Evolutionary conservation across 35 echinoderm and acorn worm genomes (phyloP).

Genomic region (Anneissia japonica): DNA sequence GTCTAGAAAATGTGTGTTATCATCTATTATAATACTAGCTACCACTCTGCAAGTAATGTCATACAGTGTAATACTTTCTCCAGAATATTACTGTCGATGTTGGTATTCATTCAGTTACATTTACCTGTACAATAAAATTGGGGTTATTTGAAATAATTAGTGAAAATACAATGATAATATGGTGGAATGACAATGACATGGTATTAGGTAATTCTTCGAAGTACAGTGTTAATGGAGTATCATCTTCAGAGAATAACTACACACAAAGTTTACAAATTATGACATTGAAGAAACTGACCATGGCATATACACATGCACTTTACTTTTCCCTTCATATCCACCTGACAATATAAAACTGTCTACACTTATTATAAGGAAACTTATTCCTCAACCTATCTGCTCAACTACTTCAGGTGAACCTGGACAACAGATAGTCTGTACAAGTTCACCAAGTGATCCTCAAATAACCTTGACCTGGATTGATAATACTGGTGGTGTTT

Average conservation of each 20-base stretch:
- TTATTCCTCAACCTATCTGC: background rate
- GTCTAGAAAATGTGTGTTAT: too few species aligned
- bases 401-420: background rate
- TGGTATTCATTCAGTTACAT: background rate
- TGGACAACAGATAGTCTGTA: too few species aligned
- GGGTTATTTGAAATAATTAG: background rate
- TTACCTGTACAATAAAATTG: background rate
- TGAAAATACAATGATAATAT: background rate
- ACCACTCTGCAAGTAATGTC: too few species aligned
- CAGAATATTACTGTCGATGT: background rate
- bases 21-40: too few species aligned
- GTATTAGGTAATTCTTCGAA: background rate
- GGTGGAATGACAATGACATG: background rate
- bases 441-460: too few species aligned
- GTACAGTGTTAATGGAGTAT: background rate
- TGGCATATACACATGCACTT: background rate
- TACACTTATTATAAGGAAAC: background rate
- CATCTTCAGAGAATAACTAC: background rate
- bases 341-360: too few species aligned
- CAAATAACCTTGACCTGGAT: too few species aligned
- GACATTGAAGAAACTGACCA: background rate
- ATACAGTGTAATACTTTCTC: background rate
- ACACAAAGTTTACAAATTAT: background rate
- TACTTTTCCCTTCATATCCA: too few species aligned
- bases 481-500: too few species aligned